These are phyloP conservation scores for Phengaris alcon DNA, from an alignment of 2,888 invertebrate genomes.

Conservation along the genomic window DNA sequence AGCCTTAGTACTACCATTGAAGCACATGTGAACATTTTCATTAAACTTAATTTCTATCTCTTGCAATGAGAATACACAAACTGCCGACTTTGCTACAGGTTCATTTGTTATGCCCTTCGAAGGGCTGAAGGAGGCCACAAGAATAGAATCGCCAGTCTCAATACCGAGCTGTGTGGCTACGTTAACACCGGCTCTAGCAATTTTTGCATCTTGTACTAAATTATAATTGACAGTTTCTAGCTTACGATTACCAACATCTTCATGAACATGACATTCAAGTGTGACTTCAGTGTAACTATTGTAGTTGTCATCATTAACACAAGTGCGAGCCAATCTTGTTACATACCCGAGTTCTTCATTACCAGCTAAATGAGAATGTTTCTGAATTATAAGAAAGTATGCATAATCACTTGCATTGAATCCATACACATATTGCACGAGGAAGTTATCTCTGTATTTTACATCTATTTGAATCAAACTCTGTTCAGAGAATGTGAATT, in stretches of 20 bases:
- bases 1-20: conserved; percentile 95
- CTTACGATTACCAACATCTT: conserved; percentile 76
- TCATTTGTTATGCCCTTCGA: conserved; percentile 92
- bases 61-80: conserved; percentile 94
- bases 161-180: conserved; percentile 90
- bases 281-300: conserved; percentile 98
- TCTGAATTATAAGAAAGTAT: conserved; percentile 97
- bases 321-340: conserved; percentile 93
- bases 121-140: conserved; percentile 94
- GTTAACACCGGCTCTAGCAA: conserved; percentile 90
- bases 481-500: conserved; percentile 91
- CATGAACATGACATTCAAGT: conserved; percentile 88
- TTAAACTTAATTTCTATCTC: conserved; percentile 96
- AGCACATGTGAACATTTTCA: conserved; percentile 98
- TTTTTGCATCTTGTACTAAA: conserved; percentile 94
- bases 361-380: conserved; percentile 91
- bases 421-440: conserved; percentile 97
- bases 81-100: conserved; percentile 89
- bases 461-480: conserved; percentile 93
- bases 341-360: conserved; percentile 95
- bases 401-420: conserved; percentile 97
- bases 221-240: conserved; percentile 86
- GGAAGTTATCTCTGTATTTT: conserved; percentile 95
- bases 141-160: conserved; percentile 87
- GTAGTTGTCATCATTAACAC: conserved; percentile 96